Base-by-base conservation (phyloP, 2,888 invertebrate genomes). In the Tachina fera region DNA sequence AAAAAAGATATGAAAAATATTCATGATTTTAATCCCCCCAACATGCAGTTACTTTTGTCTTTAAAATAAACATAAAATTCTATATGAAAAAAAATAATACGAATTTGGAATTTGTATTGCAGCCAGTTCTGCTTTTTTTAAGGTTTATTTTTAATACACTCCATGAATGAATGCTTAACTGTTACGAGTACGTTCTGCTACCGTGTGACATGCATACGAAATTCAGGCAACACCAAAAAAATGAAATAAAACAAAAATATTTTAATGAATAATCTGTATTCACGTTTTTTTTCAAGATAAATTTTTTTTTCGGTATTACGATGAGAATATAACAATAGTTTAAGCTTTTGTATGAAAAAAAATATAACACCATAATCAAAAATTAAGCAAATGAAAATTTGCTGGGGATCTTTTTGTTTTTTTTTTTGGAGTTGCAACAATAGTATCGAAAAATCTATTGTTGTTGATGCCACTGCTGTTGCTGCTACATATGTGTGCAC, bases 201-300 rank as follows among this genome's bases (percentile, higher is more conserved):
- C 78, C 86, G 86, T 86, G 82, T 79, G 82, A 86, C 86, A 83
- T 83, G 86, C 78, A 86, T 83, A 83, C 72, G 76, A 79, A 82
- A 86, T 86, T 79, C 82, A 86, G 79, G 60, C 43, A 67, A 79
- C 75, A 60, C 67, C 60, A 65, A 58, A 70, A 70, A 58, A 49
- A 61, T 43, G 47, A 56, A 51, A 47, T 19, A 10, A 13, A 43
- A 49, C 14, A 79, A 72, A 45, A 49, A 22, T 67, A 45, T 67
- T 75, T 83, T 83, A 83, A 77, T 83, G 83, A 83, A 77, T 68
- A 77, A 83, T 77, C 43, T 71, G 71, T 72, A 72, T 84, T 49
- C 53, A 72, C 22, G 45, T 77, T 77, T 58, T 82, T 43, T 51
- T 41, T 75, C 31, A 22, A 19, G 2, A 45, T 63, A 14, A 9